A percentile compares a stretch with the other conserved stretches of the same genome.
These are phyloP conservation scores for Anhinga rufa DNA, from an alignment of 2,113 vertebrate genomes.

Conservation along the genomic window DNA sequence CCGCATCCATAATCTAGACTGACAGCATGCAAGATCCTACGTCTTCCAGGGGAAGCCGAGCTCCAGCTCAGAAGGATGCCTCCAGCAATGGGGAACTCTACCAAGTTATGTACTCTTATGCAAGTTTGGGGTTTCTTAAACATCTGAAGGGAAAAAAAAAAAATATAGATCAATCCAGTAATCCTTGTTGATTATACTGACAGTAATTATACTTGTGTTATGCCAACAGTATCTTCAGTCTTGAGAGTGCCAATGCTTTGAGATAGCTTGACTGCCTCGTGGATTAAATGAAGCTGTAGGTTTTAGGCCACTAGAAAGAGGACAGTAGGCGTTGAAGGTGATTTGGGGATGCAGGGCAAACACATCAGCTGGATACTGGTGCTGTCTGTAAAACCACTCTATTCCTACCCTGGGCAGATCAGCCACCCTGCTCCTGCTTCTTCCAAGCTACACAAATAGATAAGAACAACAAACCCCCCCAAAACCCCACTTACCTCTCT, in stretches of 20 bases:
- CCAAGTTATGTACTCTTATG: conserved; percentile 23
- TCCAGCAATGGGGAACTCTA: conserved; percentile 44
- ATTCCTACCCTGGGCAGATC: background rate
- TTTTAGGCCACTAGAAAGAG: background rate
- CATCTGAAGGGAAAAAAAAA: background rate
- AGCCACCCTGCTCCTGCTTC: background rate
- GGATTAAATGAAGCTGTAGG: background rate
- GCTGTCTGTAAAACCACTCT: background rate
- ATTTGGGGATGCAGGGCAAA: background rate
- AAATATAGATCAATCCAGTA: background rate
- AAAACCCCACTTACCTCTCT: background rate
- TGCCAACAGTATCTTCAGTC: conserved; percentile 21
- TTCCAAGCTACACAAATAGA: background rate
- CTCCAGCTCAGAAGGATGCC: background rate
- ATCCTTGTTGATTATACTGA: conserved; percentile 29
- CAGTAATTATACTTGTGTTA: conserved; percentile 19
- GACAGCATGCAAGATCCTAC: background rate
- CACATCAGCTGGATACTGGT: background rate
- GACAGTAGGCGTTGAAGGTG: background rate
- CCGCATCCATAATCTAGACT: background rate
- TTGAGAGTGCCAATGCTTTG: background rate
- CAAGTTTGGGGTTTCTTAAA: conserved; percentile 53
- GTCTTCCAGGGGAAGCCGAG: background rate
- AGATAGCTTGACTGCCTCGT: background rate
- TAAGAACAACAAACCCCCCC: background rate